Evolutionary conservation across 2,888 invertebrate species (phyloP).

Genomic region (Drosophila monieri): DNA sequence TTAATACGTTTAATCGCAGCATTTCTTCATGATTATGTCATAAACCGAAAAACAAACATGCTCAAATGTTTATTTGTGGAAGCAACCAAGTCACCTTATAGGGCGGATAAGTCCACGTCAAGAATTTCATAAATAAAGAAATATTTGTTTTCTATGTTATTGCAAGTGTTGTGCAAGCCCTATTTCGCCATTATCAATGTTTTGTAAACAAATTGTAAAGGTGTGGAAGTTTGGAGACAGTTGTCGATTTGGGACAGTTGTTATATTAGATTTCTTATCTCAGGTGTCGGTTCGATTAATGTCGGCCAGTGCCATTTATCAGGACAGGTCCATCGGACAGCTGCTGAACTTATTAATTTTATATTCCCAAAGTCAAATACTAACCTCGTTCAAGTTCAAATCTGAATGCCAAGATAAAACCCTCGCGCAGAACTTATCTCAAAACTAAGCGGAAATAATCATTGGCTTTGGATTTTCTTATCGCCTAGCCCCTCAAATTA

Average conservation of each 20-base stretch:
- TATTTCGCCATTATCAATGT: background rate
- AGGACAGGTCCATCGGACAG: background rate
- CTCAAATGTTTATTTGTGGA: background rate
- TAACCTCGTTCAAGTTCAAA: background rate
- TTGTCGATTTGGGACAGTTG: constrained; percentile 4
- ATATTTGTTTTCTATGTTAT: background rate
- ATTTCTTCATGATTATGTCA: constrained; percentile 26
- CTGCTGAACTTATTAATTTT: background rate
- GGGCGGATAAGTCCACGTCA: background rate
- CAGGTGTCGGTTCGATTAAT: background rate
- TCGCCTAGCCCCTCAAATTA: constrained; percentile 3
- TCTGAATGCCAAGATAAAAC: background rate
- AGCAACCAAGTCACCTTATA: background rate
- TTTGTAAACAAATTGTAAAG: constrained; percentile 3
- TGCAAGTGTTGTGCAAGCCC: background rate
- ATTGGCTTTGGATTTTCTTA: constrained; percentile 14
- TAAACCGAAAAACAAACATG: constrained; percentile 2
- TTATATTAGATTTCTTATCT: constrained; percentile 16
- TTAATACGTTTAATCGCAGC: constrained; percentile 22
- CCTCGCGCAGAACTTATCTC: constrained; percentile 23
- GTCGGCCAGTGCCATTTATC: background rate
- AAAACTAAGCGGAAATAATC: constrained; percentile 35
- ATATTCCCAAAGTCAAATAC: background rate
- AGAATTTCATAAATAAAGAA: background rate
- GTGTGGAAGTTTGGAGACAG: constrained; percentile 4